Conservation (phyloP, 2,888 invertebrate genomes). For the Agriopis marginaria region DNA sequence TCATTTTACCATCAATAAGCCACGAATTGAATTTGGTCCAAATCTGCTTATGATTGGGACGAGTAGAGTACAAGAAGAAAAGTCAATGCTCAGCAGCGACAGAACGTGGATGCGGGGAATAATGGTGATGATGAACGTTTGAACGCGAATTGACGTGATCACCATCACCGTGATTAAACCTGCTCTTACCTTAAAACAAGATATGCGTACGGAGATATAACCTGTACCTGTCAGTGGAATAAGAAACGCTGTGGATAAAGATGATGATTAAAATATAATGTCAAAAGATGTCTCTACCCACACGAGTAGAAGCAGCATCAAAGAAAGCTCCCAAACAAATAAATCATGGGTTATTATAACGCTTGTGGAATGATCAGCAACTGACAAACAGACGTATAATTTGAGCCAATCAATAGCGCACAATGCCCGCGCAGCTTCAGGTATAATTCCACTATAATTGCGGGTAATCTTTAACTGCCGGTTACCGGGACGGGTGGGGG, state of each 20-base stretch:
- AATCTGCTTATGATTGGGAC: no score
- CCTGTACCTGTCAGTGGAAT: no score
- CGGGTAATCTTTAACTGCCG: slow-evolving; percentile 50
- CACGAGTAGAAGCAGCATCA: neutral
- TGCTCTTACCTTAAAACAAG: no score
- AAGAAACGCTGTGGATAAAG: no score
- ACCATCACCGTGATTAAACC: no score
- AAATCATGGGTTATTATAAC: slow-evolving; percentile 25
- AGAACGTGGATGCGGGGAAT: neutral
- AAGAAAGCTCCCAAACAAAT: slow-evolving; percentile 33
- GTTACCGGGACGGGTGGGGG: slow-evolving; percentile 1
- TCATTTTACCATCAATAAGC: neutral
- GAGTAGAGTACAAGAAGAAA: neutral
- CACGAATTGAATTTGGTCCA: neutral
- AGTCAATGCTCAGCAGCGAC: neutral
- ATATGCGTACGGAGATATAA: no score
- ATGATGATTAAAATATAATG: no score
- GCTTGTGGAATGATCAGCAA: slow-evolving; percentile 19
- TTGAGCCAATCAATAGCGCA: slow-evolving; percentile 37
- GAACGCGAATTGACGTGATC: no score
- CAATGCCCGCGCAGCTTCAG: slow-evolving; percentile 21
- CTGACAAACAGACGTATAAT: slow-evolving; percentile 36
- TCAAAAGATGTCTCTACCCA: neutral
- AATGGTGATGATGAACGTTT: neutral
- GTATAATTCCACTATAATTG: slow-evolving; percentile 48